Base-by-base conservation (phyloP, 2,113 vertebrate species). In the Trichechus manatus region DNA sequence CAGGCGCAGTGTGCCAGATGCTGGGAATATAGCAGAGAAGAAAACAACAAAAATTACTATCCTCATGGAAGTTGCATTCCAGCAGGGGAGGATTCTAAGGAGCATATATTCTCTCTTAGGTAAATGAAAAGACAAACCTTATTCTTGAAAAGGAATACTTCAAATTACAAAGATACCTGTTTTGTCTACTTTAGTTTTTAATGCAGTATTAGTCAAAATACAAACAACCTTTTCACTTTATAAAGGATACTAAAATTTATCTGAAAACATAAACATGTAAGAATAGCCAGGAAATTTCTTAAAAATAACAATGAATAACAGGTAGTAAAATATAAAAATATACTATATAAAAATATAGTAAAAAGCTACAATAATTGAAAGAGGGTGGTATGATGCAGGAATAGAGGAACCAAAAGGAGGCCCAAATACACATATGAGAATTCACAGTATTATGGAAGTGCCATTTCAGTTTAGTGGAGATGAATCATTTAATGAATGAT, bases 181-280 rank as follows among this genome's bases (percentile, higher is more conserved):
- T 91, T 92, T 2, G 25, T 20, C 5, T 66, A 33, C 6, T 82
- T 74, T 61, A 63, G 22, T 91, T 72, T 36, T 75, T 50, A 78
- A 31, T 78, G 7, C 47, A 82, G 66, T 64, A 22, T 72, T 86
- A 81, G 74, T 85, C 44, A 78, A 82, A 79, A 74, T 44, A 9
- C 36, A 95, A 53, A 36, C 17, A 61, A 29, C 9, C n/a, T 64
- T 82, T 82, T 89, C 53, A 79, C 31, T 91, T 90, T 68, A 72
- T 64, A 53, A 88, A 68, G 80, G 74, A 53, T 19, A 25, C 80
- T 83, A 68, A 94, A 88, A 94, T 88, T n/a, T 83, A 70, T 61
- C 42, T 84, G 56, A 87, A 89, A 81, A 92, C 11, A 63, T 53
- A 44, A 19, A 25, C 47, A 39, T 83, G 0, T 87, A 80, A 80